Percentiles rank a stretch among this genome's conserved stretches.
Conservation (phyloP, 2,797 vertebrate species). For the Pterois miles region DNA sequence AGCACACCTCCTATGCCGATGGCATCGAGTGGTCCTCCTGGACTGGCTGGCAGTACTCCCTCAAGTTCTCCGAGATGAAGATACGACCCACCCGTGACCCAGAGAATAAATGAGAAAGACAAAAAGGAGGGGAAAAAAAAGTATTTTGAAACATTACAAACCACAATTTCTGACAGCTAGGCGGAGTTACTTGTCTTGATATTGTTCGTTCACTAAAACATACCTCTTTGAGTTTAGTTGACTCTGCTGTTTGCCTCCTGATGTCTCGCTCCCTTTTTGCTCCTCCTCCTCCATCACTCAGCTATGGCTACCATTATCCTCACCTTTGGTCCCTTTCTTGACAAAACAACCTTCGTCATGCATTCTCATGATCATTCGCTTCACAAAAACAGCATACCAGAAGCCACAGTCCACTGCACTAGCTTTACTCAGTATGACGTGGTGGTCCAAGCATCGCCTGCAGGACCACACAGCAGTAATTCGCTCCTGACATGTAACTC, state of each 20-base stretch:
- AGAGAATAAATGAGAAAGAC: constrained; percentile 84
- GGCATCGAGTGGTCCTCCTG: constrained; percentile 98
- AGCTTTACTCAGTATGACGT: constrained; percentile 34
- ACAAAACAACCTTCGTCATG: constrained; percentile 5
- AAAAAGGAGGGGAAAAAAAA: neutral
- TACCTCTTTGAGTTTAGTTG: constrained; percentile 61
- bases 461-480: constrained; percentile 44
- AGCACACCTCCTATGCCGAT: constrained; percentile 95
- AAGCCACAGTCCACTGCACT: constrained; percentile 28
- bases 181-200: constrained; percentile 59
- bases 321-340: constrained; percentile 9
- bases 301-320: constrained; percentile 39
- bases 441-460: constrained; percentile 21
- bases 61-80: constrained; percentile 98
- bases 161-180: constrained; percentile 61
- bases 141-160: constrained; percentile 57
- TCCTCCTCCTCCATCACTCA: constrained; percentile 39
- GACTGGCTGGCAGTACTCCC: constrained; percentile 99
- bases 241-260: constrained; percentile 54
- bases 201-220: constrained; percentile 67
- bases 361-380: constrained; percentile 28
- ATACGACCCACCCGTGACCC: constrained; percentile 89
- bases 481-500: constrained; percentile 38
- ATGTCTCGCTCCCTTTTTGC: constrained; percentile 39
- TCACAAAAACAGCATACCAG: constrained; percentile 22